Conservation (phyloP, 2,888 invertebrate genomes). For the Sisyra nigra region DNA sequence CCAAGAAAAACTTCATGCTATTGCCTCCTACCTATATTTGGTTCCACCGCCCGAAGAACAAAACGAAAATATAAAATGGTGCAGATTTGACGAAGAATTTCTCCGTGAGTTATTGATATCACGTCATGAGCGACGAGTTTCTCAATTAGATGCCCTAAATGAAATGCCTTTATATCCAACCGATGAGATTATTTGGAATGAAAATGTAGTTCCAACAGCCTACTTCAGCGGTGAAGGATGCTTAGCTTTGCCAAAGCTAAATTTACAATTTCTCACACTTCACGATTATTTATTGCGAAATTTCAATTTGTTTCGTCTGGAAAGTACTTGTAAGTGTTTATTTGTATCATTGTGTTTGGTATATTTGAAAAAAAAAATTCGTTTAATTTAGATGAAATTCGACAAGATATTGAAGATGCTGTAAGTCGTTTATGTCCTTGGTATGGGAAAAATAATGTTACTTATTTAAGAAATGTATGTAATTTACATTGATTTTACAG, state of each 20-base stretch:
- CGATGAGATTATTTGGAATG: constrained; percentile 97
- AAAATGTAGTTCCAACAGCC: constrained; percentile 94
- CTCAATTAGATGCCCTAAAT: constrained; percentile 88
- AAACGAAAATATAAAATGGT: constrained; percentile 53
- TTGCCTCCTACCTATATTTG: constrained; percentile 75
- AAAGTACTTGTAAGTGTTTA: constrained; percentile 77
- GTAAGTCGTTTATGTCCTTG: constrained; percentile 91
- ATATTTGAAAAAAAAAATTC: constrained; percentile 5
- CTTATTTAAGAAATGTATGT: no score
- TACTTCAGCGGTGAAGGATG: constrained; percentile 94
- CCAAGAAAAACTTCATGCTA: constrained; percentile 62
- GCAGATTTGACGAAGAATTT: constrained; percentile 63
- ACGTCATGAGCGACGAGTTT: constrained; percentile 74
- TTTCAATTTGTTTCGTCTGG: constrained; percentile 91
- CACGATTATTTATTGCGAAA: constrained; percentile 96
- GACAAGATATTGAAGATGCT: constrained; percentile 96
- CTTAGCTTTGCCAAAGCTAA: constrained; percentile 90
- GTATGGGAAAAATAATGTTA: constrained; percentile 38
- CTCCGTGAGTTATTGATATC: constrained; percentile 72
- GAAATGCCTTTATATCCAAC: constrained; percentile 98
- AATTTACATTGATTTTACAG: no score
- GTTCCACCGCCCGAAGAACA: constrained; percentile 45
- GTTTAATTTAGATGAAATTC: constrained; percentile 68
- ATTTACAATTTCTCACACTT: constrained; percentile 92
- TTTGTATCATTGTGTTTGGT: background rate